phyloP scores from a whole-genome alignment of 2,113 vertebrate genomes.

The Antigone vipio region DNA sequence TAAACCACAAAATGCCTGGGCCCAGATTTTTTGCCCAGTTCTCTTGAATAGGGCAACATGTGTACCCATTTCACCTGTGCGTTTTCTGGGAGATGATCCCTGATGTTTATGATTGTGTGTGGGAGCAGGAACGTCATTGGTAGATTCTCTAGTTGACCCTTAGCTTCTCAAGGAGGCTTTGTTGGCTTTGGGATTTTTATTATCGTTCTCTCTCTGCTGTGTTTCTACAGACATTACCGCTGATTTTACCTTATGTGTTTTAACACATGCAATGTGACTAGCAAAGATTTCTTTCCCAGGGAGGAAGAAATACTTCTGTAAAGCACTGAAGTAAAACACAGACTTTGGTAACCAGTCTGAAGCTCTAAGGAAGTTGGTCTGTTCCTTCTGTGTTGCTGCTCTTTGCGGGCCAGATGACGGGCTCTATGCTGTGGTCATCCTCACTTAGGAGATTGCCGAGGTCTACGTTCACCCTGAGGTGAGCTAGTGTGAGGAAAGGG shows the following conservation, averaged over 20 bases:
- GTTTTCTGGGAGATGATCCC: neutral
- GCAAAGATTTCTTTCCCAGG: neutral
- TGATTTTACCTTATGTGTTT: conserved; percentile 26
- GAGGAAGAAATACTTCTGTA: conserved; percentile 35
- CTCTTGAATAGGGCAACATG: neutral
- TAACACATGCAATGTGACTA: neutral
- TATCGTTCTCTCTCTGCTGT: neutral
- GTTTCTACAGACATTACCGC: conserved; percentile 11
- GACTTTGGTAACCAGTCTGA: neutral
- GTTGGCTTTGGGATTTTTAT: conserved; percentile 33
- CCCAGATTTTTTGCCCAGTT: neutral
- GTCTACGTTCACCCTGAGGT: neutral
- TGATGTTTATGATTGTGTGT: neutral
- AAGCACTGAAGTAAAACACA: conserved; percentile 60
- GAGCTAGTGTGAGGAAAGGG: neutral
- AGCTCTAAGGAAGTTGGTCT: neutral
- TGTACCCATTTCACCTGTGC: neutral
- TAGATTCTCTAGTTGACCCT: neutral
- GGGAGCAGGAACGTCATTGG: neutral
- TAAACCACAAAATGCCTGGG: neutral
- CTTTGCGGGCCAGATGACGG: neutral
- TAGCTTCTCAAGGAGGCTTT: neutral
- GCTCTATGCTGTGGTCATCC: neutral
- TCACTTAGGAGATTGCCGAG: neutral
- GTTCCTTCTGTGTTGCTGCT: conserved; percentile 21